Conservation (phyloP, 2,888 invertebrate genomes). For the Hesperia comma region DNA sequence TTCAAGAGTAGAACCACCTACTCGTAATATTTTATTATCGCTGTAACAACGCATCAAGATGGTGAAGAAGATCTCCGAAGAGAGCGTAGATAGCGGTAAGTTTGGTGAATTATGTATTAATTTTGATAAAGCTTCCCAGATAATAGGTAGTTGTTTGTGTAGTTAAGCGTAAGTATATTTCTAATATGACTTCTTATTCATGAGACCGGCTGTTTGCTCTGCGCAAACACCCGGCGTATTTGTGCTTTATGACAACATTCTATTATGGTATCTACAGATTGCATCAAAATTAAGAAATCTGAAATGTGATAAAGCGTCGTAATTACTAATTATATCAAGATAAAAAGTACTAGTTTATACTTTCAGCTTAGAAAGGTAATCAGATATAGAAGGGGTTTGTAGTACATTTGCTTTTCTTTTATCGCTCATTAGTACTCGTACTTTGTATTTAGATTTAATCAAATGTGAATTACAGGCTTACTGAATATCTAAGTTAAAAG, state of each 20-base stretch:
- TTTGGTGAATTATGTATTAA: conserved; percentile 42
- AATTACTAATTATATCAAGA: too few species aligned
- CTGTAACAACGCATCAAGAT: conserved; percentile 76
- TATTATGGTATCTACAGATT: neutral
- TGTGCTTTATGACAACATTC: neutral
- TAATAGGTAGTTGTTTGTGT: conserved; percentile 17
- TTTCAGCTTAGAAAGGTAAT: too few species aligned
- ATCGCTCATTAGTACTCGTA: neutral
- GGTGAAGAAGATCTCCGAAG: conserved; percentile 84
- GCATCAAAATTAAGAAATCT: too few species aligned
- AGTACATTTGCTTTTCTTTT: conserved; percentile 11
- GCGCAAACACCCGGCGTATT: neutral
- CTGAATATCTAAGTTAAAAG: conserved; percentile 5
- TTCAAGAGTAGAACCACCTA: conserved; percentile 79
- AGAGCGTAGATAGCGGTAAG: conserved; percentile 83
- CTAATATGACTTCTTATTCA: conserved; percentile 18
- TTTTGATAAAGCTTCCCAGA: conserved; percentile 16
- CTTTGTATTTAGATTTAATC: neutral
- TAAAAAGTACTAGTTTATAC: too few species aligned
- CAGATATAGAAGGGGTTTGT: neutral
- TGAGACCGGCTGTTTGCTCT: conserved; percentile 24
- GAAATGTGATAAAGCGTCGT: too few species aligned
- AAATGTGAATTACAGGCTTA: conserved; percentile 12
- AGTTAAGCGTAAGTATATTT: conserved; percentile 13
- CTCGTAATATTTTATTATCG: conserved; percentile 73